Base-by-base conservation (phyloP, 2,888 invertebrate species). In the Sympetrum striolatum region DNA sequence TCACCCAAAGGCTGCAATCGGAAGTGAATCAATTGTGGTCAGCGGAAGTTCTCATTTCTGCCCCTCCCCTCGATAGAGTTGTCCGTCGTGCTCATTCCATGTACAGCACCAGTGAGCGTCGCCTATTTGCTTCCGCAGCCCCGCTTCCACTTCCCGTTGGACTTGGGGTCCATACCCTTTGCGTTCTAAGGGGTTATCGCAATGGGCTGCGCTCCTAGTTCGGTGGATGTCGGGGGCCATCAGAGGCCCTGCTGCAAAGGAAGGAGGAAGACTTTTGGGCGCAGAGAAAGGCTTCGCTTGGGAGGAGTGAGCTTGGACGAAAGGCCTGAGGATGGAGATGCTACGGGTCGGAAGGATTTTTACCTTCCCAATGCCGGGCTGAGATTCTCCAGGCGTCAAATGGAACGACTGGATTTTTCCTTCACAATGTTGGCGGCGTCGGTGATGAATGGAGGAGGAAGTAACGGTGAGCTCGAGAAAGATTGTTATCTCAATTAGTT, bases 361-460 rank as follows among this genome's bases (percentile, higher is more conserved):
- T 93, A 94, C 35, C 92, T 95, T 91, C 94, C 94, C 91, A 94
- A 94, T 81, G 94, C 95, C 64, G 95, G 94, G 91, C 93, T 95
- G 86, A 93, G 93, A 91, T 95, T 95, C 93, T 94, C 93, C 90
- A 92, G 93, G 73, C 94, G 94, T 58, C 95, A 95, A 92, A 93
- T 95, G 91, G 93, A 94, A 90, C 94, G 94, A 92, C 93, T 95
- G 91, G 95, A 95, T 92, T 94, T 93, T 81, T 94, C 95, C 91
- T 94, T 94, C 90, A 92, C 93, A 44, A 90, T 64, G 60, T 80
- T 91, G 80, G 91, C 86, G 18, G 35, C 86, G 6, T 5, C 86
- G 10, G 60, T 37, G 2, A 60, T 37, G 58, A 60, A 86, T 37
- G 86, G 86, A 1, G 86, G 60, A n/a, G 86, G 86, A 18, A 5